Evolutionary conservation across 2,888 invertebrate species (phyloP), one percentile per base, ranked within the genome.

Genomic region (Ypsolopha scabrella): DNA sequence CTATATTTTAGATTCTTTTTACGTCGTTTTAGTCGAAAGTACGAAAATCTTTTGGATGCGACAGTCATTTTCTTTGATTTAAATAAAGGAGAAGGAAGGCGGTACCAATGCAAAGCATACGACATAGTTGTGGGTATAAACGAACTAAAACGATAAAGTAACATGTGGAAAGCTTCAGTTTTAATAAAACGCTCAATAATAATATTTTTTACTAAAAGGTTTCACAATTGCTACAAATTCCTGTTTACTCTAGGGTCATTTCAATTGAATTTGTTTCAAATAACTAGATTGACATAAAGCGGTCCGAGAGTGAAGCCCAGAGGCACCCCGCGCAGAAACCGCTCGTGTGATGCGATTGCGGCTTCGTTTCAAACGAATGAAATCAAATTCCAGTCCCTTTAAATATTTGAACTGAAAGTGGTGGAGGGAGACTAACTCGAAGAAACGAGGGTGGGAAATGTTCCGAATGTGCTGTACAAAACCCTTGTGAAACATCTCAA

Each of bases 261-360:
- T 70, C 65, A 80, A 82, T 82, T 62, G 63, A 75, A 80, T 81
- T 80, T 79, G 71, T 61, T 72, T 67, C 65, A 65, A 46, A 60
- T 75, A 78, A 80, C 68, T 80, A 66, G 68, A 76, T 80, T 65
- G 71, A 70, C 76, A 75, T 76, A 75, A 67, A 71, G 70, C 58
- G 64, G 62, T 24, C 36, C 49, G 36, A 45, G 48, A 41, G 62
- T 60, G 60, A 4, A 61, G 65, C 65, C 65, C 52, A 53, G 55
- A 47, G 59, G 53, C 63, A 64, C 13, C 47, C 33, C 55, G 59
- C 13, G 24, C 33, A 54, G 59, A 69, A 75, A 74, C 79, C 75
- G 75, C 71, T 76, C 69, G 76, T 77, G 81, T 80, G 82, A 86
- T 86, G 78, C 75, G 76, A 86, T 86, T 86, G 78, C 70, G 74